Percentiles rank a stretch among this genome's conserved stretches.
These are phyloP conservation scores for Aricia agestis DNA, from an alignment of 1,140 invertebrate genomes.

Conservation along the genomic window DNA sequence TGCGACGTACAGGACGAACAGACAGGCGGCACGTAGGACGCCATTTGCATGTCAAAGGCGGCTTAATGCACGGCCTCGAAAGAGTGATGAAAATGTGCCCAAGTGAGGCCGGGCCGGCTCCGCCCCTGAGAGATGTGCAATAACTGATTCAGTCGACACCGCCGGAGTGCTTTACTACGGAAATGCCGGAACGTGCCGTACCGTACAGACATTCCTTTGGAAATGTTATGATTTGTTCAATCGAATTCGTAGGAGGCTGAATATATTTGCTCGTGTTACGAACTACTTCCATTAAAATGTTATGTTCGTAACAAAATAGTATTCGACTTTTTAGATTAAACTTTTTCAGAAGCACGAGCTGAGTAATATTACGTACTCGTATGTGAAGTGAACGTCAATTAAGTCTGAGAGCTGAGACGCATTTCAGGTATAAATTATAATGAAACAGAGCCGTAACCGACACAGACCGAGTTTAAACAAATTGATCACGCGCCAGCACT, in stretches of 20 bases:
- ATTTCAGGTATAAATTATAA: no score
- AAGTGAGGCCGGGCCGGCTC: neutral
- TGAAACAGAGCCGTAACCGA: neutral
- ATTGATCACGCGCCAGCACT: neutral
- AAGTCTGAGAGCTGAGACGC: no score
- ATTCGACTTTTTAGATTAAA: no score
- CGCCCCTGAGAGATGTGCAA: neutral
- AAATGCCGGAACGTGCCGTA: neutral
- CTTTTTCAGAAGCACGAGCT: no score
- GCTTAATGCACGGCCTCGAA: neutral
- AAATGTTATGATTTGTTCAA: neutral
- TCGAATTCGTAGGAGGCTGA: no score
- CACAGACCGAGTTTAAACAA: neutral
- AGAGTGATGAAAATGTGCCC: constrained; percentile 2
- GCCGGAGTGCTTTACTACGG: neutral
- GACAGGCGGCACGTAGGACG: no score
- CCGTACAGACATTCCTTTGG: neutral
- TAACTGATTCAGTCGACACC: neutral
- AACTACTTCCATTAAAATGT: no score
- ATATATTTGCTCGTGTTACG: no score
- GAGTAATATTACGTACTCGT: no score
- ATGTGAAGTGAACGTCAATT: no score
- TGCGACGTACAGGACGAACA: no score
- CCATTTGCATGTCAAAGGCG: neutral
- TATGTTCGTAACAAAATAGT: no score